phyloP scores from a whole-genome alignment of 2,113 vertebrate species.

The Stercorarius parasiticus region DNA sequence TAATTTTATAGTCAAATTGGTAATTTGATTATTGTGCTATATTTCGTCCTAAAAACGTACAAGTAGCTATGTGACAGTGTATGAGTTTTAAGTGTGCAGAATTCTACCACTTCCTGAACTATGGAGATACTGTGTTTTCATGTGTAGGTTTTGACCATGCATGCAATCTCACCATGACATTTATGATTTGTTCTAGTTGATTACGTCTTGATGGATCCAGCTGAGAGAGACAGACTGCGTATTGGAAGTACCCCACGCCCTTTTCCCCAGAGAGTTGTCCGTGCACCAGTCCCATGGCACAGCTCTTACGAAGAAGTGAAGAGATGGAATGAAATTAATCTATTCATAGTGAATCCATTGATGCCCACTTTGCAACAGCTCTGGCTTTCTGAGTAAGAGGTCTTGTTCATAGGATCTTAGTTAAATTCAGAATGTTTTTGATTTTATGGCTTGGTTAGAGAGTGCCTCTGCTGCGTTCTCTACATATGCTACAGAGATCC shows the following conservation, averaged over 20 bases:
- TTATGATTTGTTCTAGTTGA: slow-evolving; percentile 77
- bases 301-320: slow-evolving; percentile 62
- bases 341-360: slow-evolving; percentile 80
- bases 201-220: slow-evolving; percentile 86
- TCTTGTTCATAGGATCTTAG: neutral
- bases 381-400: slow-evolving; percentile 84
- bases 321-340: slow-evolving; percentile 79
- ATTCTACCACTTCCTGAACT: neutral
- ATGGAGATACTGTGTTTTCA: neutral
- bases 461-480: neutral
- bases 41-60: neutral
- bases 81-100: neutral
- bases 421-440: neutral
- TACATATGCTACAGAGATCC: neutral
- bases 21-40: neutral
- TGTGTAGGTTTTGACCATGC: neutral
- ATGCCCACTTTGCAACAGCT: slow-evolving; percentile 82
- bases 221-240: slow-evolving; percentile 81
- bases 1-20: neutral
- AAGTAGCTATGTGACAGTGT: neutral
- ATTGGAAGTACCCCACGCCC: slow-evolving; percentile 77
- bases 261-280: slow-evolving; percentile 81
- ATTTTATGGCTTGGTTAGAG: neutral
- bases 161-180: neutral
- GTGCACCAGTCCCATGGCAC: slow-evolving; percentile 87